These are phyloP conservation scores for Ictalurus punctatus DNA, from an alignment of 2,113 vertebrate species.

Conservation along the genomic window DNA sequence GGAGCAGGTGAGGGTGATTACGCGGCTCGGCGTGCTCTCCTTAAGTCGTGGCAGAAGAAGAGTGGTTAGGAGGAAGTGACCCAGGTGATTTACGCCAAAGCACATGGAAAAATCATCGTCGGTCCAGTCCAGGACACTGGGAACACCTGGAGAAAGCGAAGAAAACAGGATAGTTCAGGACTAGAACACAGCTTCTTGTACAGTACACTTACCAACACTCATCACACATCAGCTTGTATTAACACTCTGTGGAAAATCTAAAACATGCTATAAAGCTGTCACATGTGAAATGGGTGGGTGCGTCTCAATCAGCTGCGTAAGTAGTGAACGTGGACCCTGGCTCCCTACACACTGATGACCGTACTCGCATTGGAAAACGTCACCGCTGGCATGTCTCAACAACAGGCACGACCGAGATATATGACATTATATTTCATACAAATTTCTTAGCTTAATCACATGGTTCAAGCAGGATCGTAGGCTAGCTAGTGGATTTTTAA, in stretches of 20 bases:
- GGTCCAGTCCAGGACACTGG: slow-evolving; percentile 76
- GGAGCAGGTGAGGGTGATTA: slow-evolving; percentile 77
- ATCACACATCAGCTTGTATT: neutral
- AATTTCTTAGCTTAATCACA: no score
- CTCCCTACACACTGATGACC: no score
- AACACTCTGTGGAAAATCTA: neutral
- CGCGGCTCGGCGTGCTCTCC: slow-evolving; percentile 72
- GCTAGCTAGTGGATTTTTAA: no score
- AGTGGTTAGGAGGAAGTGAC: slow-evolving; percentile 79
- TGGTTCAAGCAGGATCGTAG: no score
- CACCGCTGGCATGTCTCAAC: no score
- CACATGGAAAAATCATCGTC: slow-evolving; percentile 79
- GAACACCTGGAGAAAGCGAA: slow-evolving; percentile 64
- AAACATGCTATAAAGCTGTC: neutral
- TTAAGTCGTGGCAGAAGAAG: slow-evolving; percentile 73
- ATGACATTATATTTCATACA: no score
- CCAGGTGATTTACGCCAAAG: slow-evolving; percentile 79
- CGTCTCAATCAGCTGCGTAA: no score
- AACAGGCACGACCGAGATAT: no score
- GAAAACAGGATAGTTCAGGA: neutral
- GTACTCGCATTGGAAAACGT: no score
- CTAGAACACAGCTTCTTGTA: neutral
- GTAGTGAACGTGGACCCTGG: no score
- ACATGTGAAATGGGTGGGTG: no score
- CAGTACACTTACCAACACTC: neutral